Conservation (phyloP, 2,113 vertebrate species). For the Odocoileus hemionus region DNA sequence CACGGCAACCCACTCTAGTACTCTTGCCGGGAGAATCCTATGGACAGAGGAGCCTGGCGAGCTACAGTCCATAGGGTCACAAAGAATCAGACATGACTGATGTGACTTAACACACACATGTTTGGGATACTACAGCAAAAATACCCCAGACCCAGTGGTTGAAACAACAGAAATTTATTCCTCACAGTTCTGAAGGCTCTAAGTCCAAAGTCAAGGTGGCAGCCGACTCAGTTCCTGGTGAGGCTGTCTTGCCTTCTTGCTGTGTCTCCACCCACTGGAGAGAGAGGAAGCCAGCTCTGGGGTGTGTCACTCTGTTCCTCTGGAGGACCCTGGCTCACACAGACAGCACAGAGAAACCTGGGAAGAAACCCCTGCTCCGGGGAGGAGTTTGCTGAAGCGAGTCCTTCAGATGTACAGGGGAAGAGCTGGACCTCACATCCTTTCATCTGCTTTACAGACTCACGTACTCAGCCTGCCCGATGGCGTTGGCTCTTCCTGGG, state of each 20-base stretch:
- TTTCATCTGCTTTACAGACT: background rate
- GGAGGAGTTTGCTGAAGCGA: background rate
- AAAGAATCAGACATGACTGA: background rate
- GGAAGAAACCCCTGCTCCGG: no score
- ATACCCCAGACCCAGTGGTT: background rate
- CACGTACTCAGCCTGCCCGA: background rate
- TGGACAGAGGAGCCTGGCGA: background rate
- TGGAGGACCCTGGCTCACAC: background rate
- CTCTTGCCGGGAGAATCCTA: background rate
- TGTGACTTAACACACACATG: background rate
- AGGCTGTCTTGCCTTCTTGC: background rate
- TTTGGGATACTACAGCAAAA: background rate
- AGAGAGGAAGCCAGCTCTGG: background rate
- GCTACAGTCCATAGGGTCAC: background rate
- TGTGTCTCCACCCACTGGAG: background rate
- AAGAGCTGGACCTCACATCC: background rate
- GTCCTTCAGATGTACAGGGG: background rate
- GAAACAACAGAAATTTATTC: background rate
- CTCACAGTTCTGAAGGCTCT: background rate
- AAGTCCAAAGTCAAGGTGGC: background rate
- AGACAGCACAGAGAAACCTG: background rate
- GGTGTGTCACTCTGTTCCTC: background rate
- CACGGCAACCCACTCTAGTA: background rate
- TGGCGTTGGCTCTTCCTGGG: rapidly evolving
- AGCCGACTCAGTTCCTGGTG: background rate